phyloP scores from a whole-genome alignment of 2,797 vertebrate species.

The Hozukius guyotensis region DNA sequence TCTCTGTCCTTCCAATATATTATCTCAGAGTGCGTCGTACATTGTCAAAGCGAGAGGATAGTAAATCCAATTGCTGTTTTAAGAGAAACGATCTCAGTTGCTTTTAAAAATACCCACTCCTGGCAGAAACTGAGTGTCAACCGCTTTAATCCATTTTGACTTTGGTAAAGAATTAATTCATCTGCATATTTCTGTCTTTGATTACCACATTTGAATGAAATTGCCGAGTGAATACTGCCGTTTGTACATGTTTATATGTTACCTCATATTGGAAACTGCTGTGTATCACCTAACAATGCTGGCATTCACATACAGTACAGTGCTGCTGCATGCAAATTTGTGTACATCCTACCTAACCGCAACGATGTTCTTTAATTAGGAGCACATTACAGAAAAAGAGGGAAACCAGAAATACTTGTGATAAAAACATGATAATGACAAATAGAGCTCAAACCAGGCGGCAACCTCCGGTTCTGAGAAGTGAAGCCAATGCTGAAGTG shows the following conservation, averaged over 20 bases:
- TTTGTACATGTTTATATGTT: neutral
- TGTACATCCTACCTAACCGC: neutral
- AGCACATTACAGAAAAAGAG: neutral
- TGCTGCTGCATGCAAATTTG: neutral
- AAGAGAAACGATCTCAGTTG: neutral
- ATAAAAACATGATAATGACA: neutral
- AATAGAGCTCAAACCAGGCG: neutral
- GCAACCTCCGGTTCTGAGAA: neutral
- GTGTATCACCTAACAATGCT: neutral
- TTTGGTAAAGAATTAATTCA: conserved; percentile 34
- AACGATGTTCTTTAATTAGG: neutral
- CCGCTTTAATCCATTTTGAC: conserved; percentile 33
- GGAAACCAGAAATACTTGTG: neutral
- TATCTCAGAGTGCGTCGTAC: neutral
- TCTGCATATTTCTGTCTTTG: neutral
- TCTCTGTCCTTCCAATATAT: conserved; percentile 5
- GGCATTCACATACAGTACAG: neutral
- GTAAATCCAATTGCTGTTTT: neutral
- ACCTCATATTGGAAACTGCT: neutral
- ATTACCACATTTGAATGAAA: neutral
- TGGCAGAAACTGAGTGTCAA: neutral
- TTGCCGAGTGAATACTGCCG: neutral
- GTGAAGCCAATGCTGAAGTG: too few species aligned
- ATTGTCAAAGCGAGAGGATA: neutral
- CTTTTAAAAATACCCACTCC: conserved; percentile 11